Conservation (phyloP, 2,888 invertebrate genomes). For the Leptinotarsa haldemani region DNA sequence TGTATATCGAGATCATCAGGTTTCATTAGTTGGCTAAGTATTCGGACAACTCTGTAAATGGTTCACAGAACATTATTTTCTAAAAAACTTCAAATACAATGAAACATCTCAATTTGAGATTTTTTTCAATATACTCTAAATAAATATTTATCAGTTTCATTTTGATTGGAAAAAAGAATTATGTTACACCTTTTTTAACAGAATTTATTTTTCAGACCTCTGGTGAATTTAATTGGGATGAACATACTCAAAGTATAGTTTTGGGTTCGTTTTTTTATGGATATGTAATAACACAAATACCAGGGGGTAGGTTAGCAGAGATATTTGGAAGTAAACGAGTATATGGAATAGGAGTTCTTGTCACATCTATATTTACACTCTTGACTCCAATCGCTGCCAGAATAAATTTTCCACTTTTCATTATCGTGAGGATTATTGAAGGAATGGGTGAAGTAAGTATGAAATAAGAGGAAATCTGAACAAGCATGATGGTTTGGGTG, state of each 20-base stretch:
- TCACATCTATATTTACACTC: constrained; percentile 85
- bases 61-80: no score
- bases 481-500: no score
- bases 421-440: constrained; percentile 81
- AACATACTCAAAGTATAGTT: constrained; percentile 82
- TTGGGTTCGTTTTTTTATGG: constrained; percentile 87
- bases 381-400: constrained; percentile 85
- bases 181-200: constrained; percentile 5
- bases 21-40: no score
- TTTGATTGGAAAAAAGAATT: not conserved
- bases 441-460: constrained; percentile 81
- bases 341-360: constrained; percentile 83
- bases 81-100: no score
- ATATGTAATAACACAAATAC: constrained; percentile 84
- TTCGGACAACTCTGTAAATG: no score
- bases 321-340: constrained; percentile 88
- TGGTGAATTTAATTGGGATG: constrained; percentile 84
- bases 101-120: no score
- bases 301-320: constrained; percentile 88
- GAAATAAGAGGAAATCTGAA: not conserved
- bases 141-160: not conserved
- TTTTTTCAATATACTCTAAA: no score
- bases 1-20: no score
- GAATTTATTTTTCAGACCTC: constrained; percentile 66
- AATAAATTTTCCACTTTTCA: constrained; percentile 75